Evolutionary conservation across 2,888 invertebrate species (phyloP).

Genomic region (Nomada ruficornis): DNA sequence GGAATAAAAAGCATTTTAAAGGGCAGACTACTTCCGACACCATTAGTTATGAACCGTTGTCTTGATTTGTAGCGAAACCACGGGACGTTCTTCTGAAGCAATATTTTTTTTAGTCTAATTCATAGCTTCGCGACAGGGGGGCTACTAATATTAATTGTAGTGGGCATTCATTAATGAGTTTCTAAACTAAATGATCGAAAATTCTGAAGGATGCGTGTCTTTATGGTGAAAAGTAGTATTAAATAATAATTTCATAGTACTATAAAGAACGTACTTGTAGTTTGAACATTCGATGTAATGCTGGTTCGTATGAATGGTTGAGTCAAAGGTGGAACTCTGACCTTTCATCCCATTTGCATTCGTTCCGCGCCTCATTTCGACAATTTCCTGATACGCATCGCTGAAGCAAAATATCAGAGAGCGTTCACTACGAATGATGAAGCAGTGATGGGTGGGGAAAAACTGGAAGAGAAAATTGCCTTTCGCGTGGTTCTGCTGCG

Average conservation of each 20-base stretch:
- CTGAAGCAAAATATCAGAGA: not conserved
- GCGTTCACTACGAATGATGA: slow-evolving; percentile 1
- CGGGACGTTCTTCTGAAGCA: no score
- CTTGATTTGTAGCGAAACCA: no score
- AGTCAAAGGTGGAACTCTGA: not conserved
- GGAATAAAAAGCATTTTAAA: not conserved
- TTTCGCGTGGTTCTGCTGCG: slow-evolving; percentile 11
- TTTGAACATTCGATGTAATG: not conserved
- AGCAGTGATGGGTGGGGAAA: not conserved
- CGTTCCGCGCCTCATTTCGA: not conserved
- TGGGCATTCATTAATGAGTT: no score
- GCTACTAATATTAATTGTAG: no score
- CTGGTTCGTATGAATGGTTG: not conserved
- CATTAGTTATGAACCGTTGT: no score
- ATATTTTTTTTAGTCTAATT: no score
- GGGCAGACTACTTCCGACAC: not conserved
- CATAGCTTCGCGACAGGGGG: no score
- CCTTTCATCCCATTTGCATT: slow-evolving; percentile 18
- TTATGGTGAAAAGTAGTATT: no score
- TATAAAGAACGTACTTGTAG: no score
- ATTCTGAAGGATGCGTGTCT: no score
- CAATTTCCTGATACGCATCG: slow-evolving; percentile 27
- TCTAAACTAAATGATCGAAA: no score
- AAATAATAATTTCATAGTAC: no score
- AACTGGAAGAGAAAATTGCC: slow-evolving; percentile 33